Evolutionary conservation across 2,113 vertebrate species (phyloP), one percentile per base, ranked within the genome.

Genomic region (Alectura lathami): DNA sequence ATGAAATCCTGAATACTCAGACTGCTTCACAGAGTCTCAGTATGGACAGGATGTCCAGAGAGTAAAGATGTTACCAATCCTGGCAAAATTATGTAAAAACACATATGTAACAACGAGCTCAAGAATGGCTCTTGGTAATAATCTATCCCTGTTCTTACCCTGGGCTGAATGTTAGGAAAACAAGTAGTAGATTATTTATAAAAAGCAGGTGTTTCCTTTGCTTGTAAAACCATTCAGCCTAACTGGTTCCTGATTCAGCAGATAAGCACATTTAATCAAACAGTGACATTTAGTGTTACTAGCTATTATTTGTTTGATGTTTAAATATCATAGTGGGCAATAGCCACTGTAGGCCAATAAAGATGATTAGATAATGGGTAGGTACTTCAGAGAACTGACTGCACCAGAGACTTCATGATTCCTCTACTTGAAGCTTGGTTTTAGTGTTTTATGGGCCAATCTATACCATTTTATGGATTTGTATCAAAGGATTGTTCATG

Each of bases 181-280:
- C 94, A 97, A 96, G 95, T 66, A 21, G 78, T 36, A 79, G 93
- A 88, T 93, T 97, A 95, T 97, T 97, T 95, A 95, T 76, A 95
- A 92, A 97, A 96, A 96, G 95, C 97, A 98, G 98, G 97, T 98
- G 98, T 96, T 98, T 97, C 97, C 97, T 97, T 83, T 72, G 84
- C 97, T 91, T 96, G 93, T 98, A 97, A 97, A 98, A 96, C 93
- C 95, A 97, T 96, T 97, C 80, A 95, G 93, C 63, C 85, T 89
- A 95, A 97, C 93, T 89, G 96, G 96, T 98, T 98, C 97, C 97
- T 97, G 97, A 97, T 95, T 89, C 81, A 94, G 88, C 87, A 98
- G 97, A 97, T 97, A 97, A 97, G 96, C 62, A 93, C 93, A 92
- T 93, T 97, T 93, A 91, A 96, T 96, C 96, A 97, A 96, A 94